Percentiles rank a stretch among this genome's conserved stretches.
phyloP scores from a whole-genome alignment of 2,888 invertebrate species.

The Lysandra bellargus region DNA sequence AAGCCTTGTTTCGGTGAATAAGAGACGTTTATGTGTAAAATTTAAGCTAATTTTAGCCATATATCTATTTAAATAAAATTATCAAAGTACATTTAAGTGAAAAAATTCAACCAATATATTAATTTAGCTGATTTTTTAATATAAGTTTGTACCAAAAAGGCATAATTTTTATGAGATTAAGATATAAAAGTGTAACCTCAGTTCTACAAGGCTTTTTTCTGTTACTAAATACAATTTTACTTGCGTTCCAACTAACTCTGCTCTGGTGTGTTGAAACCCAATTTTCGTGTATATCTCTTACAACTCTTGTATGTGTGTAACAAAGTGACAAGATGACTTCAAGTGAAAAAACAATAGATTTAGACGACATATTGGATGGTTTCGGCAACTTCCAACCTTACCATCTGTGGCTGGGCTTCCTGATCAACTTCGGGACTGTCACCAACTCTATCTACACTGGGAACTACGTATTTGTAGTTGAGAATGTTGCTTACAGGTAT shows the following conservation, averaged over 20 bases:
- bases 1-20: background rate
- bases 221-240: too few species aligned
- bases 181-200: background rate
- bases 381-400: conserved; percentile 49
- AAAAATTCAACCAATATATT: background rate
- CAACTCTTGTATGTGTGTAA: background rate
- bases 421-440: conserved; percentile 46
- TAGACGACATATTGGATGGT: conserved; percentile 51
- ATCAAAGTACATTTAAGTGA: background rate
- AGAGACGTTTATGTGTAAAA: background rate
- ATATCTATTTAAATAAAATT: background rate
- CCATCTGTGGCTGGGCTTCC: conserved; percentile 44
- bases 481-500: conserved; percentile 50
- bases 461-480: conserved; percentile 51
- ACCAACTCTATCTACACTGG: conserved; percentile 46
- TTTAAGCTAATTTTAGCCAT: background rate
- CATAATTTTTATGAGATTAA: background rate
- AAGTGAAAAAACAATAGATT: conserved; percentile 41
- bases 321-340: background rate
- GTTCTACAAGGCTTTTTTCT: background rate
- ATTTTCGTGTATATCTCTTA: background rate
- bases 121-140: too few species aligned
- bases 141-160: background rate
- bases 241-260: too few species aligned
- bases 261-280: background rate